A percentile compares a stretch with the other conserved stretches of the same genome.
Conservation (phyloP, 1,140 invertebrate genomes). For the Aphelenchoides avenae region DNA sequence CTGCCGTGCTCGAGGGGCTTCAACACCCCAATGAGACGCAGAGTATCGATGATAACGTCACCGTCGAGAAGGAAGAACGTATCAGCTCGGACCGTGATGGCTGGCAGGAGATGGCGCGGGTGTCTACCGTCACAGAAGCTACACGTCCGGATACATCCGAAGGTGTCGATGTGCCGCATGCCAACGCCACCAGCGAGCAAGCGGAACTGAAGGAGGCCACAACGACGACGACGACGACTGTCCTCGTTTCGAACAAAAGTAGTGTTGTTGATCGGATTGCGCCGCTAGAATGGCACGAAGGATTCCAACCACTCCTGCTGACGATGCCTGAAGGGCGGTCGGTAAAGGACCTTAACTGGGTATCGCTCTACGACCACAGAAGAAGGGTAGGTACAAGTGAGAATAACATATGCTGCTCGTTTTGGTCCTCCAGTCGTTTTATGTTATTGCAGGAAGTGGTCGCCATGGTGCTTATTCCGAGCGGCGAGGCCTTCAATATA, state of each 20-base stretch:
- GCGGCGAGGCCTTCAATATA: slow-evolving; percentile 45
- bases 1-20: too few relatives aligned
- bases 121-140: too few relatives aligned
- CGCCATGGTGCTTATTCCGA: slow-evolving; percentile 30
- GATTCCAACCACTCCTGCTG: slow-evolving; percentile 50
- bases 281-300: slow-evolving; percentile 52
- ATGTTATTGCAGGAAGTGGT: slow-evolving; percentile 23
- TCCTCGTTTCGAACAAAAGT: neutral
- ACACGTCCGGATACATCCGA: too few relatives aligned
- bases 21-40: too few relatives aligned
- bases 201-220: neutral
- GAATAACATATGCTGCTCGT: too few relatives aligned
- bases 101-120: too few relatives aligned
- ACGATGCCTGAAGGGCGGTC: slow-evolving; percentile 41
- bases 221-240: neutral
- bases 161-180: too few relatives aligned
- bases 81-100: slow-evolving; percentile 2
- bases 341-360: slow-evolving; percentile 47
- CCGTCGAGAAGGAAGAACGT: neutral
- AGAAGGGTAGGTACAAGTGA: slow-evolving; percentile 39
- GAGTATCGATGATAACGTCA: too few relatives aligned
- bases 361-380: slow-evolving; percentile 50
- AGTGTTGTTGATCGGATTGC: neutral
- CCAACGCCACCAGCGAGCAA: slow-evolving; percentile 1
- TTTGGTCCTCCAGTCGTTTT: neutral